These are phyloP conservation scores for Kryptopterus vitreolus DNA, from an alignment of 2,797 vertebrate genomes.

Conservation along the genomic window DNA sequence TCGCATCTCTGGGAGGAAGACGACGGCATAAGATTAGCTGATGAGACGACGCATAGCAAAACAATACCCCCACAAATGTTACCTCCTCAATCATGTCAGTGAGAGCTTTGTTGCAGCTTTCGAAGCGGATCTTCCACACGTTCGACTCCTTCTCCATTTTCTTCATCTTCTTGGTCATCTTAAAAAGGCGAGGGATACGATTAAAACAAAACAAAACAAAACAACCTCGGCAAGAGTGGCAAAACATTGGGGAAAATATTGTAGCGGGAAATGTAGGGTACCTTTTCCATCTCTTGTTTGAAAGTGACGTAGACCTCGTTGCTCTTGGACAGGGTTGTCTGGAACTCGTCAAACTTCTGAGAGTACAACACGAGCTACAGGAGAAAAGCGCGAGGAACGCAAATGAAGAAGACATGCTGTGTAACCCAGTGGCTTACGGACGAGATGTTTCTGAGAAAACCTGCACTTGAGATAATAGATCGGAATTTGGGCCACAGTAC, in stretches of 20 bases:
- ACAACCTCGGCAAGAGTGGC: no score
- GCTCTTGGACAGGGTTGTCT: slow-evolving; percentile 91
- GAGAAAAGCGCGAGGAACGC: not conserved
- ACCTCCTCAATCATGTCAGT: slow-evolving; percentile 95
- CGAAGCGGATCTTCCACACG: slow-evolving; percentile 91
- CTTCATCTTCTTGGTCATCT: slow-evolving; percentile 97
- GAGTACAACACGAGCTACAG: slow-evolving; percentile 88
- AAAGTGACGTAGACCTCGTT: slow-evolving; percentile 92
- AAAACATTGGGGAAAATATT: not conserved
- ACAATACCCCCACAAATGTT: not conserved
- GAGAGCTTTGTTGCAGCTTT: slow-evolving; percentile 94
- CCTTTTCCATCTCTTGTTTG: slow-evolving; percentile 97
- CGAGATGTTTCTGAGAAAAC: no score
- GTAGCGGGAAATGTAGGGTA: slow-evolving; percentile 50
- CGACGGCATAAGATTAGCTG: not conserved
- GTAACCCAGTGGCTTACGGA: no score
- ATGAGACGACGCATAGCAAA: not conserved
- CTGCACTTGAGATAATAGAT: no score
- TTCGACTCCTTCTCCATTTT: slow-evolving; percentile 91
- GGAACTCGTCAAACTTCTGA: slow-evolving; percentile 97
- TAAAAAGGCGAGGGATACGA: slow-evolving; percentile 51
- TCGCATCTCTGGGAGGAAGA: slow-evolving; percentile 79
- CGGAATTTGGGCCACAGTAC: no score
- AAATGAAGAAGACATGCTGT: not conserved
- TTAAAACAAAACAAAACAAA: no score